phyloP scores from a whole-genome alignment of 2,113 vertebrate genomes.

The Trichechus manatus region DNA sequence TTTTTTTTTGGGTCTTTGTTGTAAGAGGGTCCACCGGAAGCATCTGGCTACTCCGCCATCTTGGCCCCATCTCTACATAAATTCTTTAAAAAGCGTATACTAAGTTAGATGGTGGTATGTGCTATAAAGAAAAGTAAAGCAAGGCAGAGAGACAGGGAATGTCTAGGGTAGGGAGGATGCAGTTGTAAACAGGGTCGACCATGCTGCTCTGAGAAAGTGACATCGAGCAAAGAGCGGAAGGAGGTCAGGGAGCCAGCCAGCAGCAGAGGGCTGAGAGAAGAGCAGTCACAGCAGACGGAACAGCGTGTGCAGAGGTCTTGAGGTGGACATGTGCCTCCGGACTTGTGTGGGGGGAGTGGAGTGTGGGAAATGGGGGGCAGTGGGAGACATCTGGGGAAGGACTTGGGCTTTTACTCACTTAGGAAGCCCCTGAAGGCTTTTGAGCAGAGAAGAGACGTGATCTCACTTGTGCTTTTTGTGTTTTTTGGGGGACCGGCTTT shows the following conservation, averaged over 20 bases:
- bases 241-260: not conserved
- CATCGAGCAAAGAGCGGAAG: not conserved
- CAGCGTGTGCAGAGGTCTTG: not conserved
- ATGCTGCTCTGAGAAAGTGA: not conserved
- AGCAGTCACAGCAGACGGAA: not conserved
- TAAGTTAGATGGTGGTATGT: not conserved
- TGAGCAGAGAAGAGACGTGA: not conserved
- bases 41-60: too few relatives aligned
- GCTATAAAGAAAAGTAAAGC: slow-evolving; percentile 35
- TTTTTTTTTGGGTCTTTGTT: too few relatives aligned
- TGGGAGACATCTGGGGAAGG: too few relatives aligned
- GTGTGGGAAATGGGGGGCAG: not conserved
- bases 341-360: not conserved
- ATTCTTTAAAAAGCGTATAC: too few relatives aligned
- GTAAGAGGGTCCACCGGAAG: too few relatives aligned
- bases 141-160: not conserved
- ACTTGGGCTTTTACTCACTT: too few relatives aligned
- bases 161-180: not conserved
- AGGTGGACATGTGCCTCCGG: not conserved
- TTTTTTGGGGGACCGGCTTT: too few relatives aligned
- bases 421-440: not conserved
- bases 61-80: too few relatives aligned
- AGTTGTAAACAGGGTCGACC: not conserved
- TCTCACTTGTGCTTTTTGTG: not conserved
- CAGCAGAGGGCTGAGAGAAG: not conserved